Conservation (phyloP, 2,113 vertebrate genomes). For the Syngnathus typhle region DNA sequence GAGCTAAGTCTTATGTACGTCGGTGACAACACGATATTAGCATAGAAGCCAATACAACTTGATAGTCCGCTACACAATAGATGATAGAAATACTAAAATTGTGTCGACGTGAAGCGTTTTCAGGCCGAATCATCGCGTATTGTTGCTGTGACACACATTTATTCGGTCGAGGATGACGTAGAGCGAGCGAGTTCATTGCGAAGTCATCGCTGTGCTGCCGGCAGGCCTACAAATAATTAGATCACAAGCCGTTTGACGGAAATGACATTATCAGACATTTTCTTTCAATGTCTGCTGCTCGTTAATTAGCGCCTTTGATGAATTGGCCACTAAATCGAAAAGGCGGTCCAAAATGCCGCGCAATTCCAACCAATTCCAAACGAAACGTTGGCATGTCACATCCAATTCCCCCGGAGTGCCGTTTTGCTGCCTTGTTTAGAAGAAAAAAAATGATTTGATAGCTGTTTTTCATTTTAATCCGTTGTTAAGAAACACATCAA, state of each 20-base stretch:
- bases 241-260: constrained; percentile 31
- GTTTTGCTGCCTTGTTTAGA: not conserved
- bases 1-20: too few species aligned
- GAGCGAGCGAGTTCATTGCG: constrained; percentile 30
- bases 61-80: not conserved
- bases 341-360: constrained; percentile 44
- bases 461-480: not conserved
- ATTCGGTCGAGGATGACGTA: constrained; percentile 14
- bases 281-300: constrained; percentile 35
- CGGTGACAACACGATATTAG: not conserved
- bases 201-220: constrained; percentile 20
- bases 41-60: not conserved
- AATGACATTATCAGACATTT: constrained; percentile 38
- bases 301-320: constrained; percentile 54
- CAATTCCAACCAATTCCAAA: constrained; percentile 35
- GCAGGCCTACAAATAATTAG: constrained; percentile 39
- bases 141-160: constrained; percentile 12
- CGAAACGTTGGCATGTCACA: constrained; percentile 39
- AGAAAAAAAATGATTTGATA: not conserved
- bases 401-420: constrained; percentile 6
- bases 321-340: constrained; percentile 40
- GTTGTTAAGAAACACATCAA: too few species aligned
- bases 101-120: not conserved
- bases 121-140: not conserved
- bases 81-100: not conserved